Evolutionary conservation across 2,797 vertebrate genomes (phyloP).

Genomic region (Acipenser ruthenus): DNA sequence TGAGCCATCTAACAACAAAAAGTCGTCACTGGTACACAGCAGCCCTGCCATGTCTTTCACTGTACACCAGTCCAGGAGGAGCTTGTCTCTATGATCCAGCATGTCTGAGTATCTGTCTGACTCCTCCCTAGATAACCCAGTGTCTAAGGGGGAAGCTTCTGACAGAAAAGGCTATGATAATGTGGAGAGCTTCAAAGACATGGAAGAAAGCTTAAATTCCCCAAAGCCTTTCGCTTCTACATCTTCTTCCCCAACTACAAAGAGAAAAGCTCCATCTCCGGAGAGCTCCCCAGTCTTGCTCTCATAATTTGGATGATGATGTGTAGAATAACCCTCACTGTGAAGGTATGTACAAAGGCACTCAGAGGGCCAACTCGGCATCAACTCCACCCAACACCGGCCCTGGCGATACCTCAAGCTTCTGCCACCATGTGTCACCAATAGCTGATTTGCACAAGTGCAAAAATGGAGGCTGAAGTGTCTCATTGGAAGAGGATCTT

Average conservation of each 20-base stretch:
- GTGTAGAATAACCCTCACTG: slow-evolving; percentile 15
- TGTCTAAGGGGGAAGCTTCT: background rate
- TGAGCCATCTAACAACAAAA: background rate
- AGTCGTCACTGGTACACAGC: background rate
- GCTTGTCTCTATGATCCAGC: background rate
- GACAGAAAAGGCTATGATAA: slow-evolving; percentile 1
- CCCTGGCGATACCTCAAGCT: slow-evolving; percentile 21
- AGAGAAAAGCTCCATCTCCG: background rate
- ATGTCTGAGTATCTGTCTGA: background rate
- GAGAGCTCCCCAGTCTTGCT: background rate
- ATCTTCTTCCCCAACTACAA: background rate
- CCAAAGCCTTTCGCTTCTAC: background rate
- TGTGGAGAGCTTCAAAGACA: slow-evolving; percentile 6
- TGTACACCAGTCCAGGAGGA: background rate
- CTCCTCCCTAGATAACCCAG: background rate
- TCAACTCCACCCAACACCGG: background rate
- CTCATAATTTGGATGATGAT: slow-evolving; percentile 6
- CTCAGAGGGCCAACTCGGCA: background rate
- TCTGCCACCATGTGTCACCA: slow-evolving; percentile 38
- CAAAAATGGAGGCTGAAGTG: slow-evolving; percentile 16
- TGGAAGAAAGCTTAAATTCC: background rate
- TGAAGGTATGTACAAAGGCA: slow-evolving; percentile 8
- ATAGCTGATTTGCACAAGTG: slow-evolving; percentile 35
- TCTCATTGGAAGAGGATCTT: slow-evolving; percentile 31
- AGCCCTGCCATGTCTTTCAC: background rate